These are phyloP conservation scores for Drosophila orosa DNA, from an alignment of 1,140 invertebrate genomes.

Conservation along the genomic window DNA sequence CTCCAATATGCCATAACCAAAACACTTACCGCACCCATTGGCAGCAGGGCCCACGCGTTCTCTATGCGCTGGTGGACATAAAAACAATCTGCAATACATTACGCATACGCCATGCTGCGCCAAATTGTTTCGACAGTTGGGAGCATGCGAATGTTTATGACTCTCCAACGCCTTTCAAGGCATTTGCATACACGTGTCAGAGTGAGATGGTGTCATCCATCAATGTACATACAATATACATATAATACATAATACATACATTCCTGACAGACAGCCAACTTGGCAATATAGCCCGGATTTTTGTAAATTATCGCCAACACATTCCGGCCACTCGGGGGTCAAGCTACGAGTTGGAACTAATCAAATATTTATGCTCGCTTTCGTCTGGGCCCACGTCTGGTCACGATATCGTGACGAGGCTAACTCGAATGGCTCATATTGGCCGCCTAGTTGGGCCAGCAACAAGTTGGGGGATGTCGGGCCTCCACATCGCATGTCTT, in stretches of 20 bases:
- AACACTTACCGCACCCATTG: slow-evolving; percentile 34
- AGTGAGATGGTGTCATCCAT: slow-evolving; percentile 15
- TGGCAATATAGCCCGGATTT: slow-evolving; percentile 4
- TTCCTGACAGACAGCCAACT: slow-evolving; percentile 14
- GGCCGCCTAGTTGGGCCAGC: slow-evolving; percentile 3
- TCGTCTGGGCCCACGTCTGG: slow-evolving; percentile 64
- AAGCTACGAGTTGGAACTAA: slow-evolving; percentile 36
- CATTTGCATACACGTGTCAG: slow-evolving; percentile 60
- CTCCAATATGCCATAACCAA: slow-evolving; percentile 36
- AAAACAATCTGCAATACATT: slow-evolving; percentile 74
- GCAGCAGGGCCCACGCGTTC: slow-evolving; percentile 14
- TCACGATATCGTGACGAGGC: slow-evolving; percentile 40
- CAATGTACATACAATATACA: slow-evolving; percentile 4
- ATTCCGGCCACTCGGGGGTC: slow-evolving; percentile 27
- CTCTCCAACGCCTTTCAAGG: slow-evolving; percentile 7
- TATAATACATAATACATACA: not conserved
- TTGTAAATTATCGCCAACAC: slow-evolving; percentile 25
- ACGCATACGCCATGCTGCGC: slow-evolving; percentile 69
- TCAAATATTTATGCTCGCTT: slow-evolving; percentile 56
- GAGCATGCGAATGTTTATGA: slow-evolving; percentile 29
- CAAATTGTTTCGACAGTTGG: slow-evolving; percentile 65
- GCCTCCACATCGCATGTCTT: slow-evolving; percentile 22
- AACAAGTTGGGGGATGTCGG: slow-evolving; percentile 25
- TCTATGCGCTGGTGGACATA: slow-evolving; percentile 13
- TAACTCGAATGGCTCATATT: slow-evolving; percentile 30